Conservation (phyloP, 2,113 vertebrate species). For the Promerops cafer region DNA sequence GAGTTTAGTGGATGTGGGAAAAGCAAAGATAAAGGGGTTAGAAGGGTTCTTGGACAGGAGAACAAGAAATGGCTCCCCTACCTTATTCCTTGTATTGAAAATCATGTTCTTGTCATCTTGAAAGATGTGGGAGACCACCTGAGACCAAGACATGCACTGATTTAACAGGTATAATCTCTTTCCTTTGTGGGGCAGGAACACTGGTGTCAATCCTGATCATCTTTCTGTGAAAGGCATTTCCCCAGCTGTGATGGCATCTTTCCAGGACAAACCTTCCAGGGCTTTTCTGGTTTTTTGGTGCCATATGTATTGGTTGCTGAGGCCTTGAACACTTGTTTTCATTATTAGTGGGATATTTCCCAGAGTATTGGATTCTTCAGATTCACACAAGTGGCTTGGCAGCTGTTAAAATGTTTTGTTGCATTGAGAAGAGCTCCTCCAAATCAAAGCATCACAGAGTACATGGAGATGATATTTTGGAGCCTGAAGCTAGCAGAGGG, state of each 20-base stretch:
- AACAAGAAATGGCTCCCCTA: background rate
- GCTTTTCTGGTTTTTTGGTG: background rate
- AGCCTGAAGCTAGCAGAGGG: background rate
- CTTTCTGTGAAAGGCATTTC: background rate
- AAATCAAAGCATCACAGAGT: background rate
- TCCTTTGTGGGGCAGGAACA: background rate
- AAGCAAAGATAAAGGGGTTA: background rate
- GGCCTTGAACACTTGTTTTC: background rate
- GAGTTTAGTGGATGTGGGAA: background rate
- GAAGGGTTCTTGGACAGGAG: background rate
- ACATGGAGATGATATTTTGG: background rate
- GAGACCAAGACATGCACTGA: background rate
- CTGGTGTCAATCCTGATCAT: background rate
- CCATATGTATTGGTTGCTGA: background rate
- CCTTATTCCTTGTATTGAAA: background rate
- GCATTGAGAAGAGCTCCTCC: background rate
- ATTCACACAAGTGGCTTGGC: background rate
- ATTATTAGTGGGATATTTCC: background rate
- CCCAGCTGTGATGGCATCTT: background rate
- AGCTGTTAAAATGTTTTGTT: background rate
- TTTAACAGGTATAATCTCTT: background rate
- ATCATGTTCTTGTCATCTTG: background rate
- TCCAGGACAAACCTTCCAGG: background rate
- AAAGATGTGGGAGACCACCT: background rate
- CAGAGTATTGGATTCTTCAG: background rate